These are phyloP conservation scores for Agrotis puta DNA, from an alignment of 2,888 invertebrate species.

Conservation along the genomic window DNA sequence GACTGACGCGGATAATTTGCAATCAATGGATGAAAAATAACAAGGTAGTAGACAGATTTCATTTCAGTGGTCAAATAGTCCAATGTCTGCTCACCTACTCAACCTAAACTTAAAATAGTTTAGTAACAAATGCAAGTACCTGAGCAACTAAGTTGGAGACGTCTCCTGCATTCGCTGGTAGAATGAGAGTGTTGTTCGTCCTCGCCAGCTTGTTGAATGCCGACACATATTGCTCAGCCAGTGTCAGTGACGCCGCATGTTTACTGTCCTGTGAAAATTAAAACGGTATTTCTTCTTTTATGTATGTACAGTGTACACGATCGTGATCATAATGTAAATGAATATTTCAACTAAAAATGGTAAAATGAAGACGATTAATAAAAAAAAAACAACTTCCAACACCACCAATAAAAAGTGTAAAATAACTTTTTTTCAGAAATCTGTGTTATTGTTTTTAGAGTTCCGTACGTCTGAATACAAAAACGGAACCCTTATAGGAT, in stretches of 20 bases:
- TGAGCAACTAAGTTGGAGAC: conserved; percentile 95
- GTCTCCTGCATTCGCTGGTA: conserved; percentile 97
- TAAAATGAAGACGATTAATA: no score
- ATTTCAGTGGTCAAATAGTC: neutral
- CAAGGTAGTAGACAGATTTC: neutral
- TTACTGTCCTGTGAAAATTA: conserved; percentile 93
- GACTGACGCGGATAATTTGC: no score
- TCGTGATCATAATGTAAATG: no score
- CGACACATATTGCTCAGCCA: conserved; percentile 98
- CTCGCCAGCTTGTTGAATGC: conserved; percentile 98
- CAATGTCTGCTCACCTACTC: neutral
- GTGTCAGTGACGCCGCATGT: conserved; percentile 97
- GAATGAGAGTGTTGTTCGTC: conserved; percentile 97
- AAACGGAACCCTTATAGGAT: no score
- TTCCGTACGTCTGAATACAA: no score
- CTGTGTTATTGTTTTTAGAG: no score
- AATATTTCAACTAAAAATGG: no score
- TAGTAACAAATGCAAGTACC: conserved; percentile 84
- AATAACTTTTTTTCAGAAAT: no score
- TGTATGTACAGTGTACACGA: no score
- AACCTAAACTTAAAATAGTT: neutral
- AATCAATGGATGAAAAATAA: neutral
- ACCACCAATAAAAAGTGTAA: no score
- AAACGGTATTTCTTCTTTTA: no score
- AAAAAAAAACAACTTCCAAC: no score